Percentiles rank a stretch among this genome's conserved stretches.
Evolutionary conservation across 2,797 vertebrate genomes (phyloP).

Genomic region (Odontamblyopus rebecca): DNA sequence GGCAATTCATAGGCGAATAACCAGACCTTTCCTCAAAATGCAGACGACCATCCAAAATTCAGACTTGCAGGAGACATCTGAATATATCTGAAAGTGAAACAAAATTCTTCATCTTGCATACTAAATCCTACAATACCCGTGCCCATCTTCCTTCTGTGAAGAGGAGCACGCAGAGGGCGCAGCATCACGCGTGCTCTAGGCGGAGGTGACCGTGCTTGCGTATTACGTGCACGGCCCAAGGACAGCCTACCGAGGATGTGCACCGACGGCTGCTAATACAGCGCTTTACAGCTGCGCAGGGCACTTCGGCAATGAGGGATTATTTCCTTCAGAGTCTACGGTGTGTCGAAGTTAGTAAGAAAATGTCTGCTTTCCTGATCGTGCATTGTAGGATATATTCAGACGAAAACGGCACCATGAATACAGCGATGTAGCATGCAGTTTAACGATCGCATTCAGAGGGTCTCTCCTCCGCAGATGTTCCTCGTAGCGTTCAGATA

Average conservation of each 20-base stretch:
- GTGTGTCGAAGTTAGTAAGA: slow-evolving; percentile 15
- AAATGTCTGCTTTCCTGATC: background rate
- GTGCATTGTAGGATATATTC: background rate
- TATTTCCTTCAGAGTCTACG: slow-evolving; percentile 36
- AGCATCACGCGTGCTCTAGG: slow-evolving; percentile 3
- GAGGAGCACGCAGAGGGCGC: slow-evolving; percentile 8
- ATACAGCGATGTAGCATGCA: background rate
- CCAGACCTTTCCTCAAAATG: no score
- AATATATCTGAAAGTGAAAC: background rate
- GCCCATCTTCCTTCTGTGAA: background rate
- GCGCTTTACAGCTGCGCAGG: slow-evolving; percentile 36
- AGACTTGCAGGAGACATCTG: no score
- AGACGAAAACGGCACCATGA: background rate
- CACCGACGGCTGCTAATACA: slow-evolving; percentile 28
- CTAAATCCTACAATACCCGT: background rate
- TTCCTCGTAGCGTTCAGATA: slow-evolving; percentile 24
- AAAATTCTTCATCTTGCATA: background rate
- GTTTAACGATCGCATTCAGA: background rate
- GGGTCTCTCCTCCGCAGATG: background rate
- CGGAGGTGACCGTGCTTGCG: slow-evolving; percentile 67
- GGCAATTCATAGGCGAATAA: background rate
- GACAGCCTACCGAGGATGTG: background rate
- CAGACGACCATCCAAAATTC: no score
- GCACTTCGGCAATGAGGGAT: slow-evolving; percentile 9
- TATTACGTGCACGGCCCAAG: slow-evolving; percentile 10